Conservation (phyloP, 2,797 vertebrate genomes). For the Rhyacichthys aspro region DNA sequence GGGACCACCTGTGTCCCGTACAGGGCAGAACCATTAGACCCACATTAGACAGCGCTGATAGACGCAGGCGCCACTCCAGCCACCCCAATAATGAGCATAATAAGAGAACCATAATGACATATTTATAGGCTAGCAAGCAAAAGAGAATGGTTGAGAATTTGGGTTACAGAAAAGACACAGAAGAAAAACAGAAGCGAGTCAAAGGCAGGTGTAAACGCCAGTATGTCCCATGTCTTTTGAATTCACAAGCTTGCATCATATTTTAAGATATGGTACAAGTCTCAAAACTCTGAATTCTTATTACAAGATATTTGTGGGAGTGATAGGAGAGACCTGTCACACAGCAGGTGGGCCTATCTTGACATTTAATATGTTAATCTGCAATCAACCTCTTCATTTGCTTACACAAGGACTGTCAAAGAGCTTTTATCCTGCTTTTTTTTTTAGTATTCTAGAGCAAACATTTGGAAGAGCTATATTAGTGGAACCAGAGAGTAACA, state of each 20-base stretch:
- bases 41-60: slow-evolving; percentile 80
- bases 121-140: slow-evolving; percentile 66
- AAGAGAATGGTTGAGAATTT: slow-evolving; percentile 39
- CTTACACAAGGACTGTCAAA: slow-evolving; percentile 40
- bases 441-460: slow-evolving; percentile 16
- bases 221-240: slow-evolving; percentile 38
- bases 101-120: slow-evolving; percentile 78
- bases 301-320: slow-evolving; percentile 26
- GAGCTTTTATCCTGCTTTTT: slow-evolving; percentile 22
- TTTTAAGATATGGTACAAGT: too few species aligned
- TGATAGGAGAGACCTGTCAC: slow-evolving; percentile 61
- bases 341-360: slow-evolving; percentile 73
- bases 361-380: slow-evolving; percentile 78
- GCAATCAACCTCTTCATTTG: slow-evolving; percentile 68
- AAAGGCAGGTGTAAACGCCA: slow-evolving; percentile 34
- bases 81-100: slow-evolving; percentile 80
- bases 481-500: too few species aligned
- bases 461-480: too few species aligned
- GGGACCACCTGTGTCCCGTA: slow-evolving; percentile 82
- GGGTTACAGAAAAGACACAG: slow-evolving; percentile 32
- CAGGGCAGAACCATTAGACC: slow-evolving; percentile 85
- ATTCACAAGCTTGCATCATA: neutral
- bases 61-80: slow-evolving; percentile 75
- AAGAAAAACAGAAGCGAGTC: slow-evolving; percentile 18
- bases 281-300: too few species aligned